A percentile compares a stretch with the other conserved stretches of the same genome.
Conservation (phyloP, 2,113 vertebrate species). For the Neodontobutis hainanensis region DNA sequence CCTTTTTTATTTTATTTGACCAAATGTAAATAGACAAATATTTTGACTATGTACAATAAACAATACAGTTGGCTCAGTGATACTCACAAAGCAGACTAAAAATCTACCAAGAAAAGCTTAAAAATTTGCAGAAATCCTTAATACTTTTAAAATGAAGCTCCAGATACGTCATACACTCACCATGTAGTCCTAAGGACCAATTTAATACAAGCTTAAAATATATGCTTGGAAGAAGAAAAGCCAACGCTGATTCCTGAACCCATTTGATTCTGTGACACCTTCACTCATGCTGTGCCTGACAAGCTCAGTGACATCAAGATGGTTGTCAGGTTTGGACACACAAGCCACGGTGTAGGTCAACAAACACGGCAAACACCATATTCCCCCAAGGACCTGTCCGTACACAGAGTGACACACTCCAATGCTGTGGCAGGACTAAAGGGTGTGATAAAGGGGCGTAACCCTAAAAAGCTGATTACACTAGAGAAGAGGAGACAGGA, state of each 20-base stretch:
- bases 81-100: too few species aligned
- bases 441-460: conserved; percentile 51
- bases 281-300: conserved; percentile 60
- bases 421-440: conserved; percentile 54
- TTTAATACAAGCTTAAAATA: conserved; percentile 24
- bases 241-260: conserved; percentile 23
- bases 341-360: conserved; percentile 71
- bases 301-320: conserved; percentile 59
- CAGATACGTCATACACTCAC: neutral
- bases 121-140: too few species aligned
- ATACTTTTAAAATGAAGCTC: neutral
- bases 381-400: conserved; percentile 75
- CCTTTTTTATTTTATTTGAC: too few species aligned
- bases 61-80: too few species aligned
- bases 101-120: too few species aligned
- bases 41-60: too few species aligned
- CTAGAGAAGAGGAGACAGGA: conserved; percentile 53
- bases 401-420: conserved; percentile 67
- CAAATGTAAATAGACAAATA: too few species aligned
- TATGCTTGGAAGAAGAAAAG: conserved; percentile 32
- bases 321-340: conserved; percentile 69
- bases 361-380: conserved; percentile 71
- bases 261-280: conserved; percentile 56
- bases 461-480: conserved; percentile 58
- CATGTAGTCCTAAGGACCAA: neutral